A percentile compares a stretch with the other conserved stretches of the same genome.
Evolutionary conservation across 1,140 invertebrate species (phyloP).

Genomic region (Drosophila sulfurigaster): DNA sequence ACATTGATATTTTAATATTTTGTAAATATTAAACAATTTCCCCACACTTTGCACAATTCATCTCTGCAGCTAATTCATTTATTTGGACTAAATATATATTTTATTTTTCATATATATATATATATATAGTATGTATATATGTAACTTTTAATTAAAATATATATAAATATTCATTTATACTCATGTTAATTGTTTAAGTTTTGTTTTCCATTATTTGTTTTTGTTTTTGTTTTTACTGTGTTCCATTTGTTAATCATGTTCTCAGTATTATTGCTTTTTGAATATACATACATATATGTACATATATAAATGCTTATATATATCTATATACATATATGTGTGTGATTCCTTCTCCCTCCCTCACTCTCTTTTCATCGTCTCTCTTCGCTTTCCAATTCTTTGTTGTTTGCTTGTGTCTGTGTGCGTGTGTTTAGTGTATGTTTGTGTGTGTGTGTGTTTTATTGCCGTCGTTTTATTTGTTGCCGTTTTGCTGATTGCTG

Average conservation of each 20-base stretch:
- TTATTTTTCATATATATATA: conserved; percentile 70
- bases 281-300: conserved; percentile 38
- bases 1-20: conserved; percentile 82
- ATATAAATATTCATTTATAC: conserved; percentile 16
- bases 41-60: conserved; percentile 32
- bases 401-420: conserved; percentile 24
- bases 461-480: conserved; percentile 54
- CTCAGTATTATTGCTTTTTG: conserved; percentile 77
- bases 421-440: conserved; percentile 18
- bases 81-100: conserved; percentile 65
- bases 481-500: conserved; percentile 39
- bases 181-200: conserved; percentile 31
- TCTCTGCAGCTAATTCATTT: conserved; percentile 53
- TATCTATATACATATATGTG: conserved; percentile 64
- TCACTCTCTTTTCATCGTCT: conserved; percentile 38
- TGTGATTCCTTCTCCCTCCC: conserved; percentile 4
- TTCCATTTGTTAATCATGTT: conserved; percentile 66
- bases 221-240: conserved; percentile 46
- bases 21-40: conserved; percentile 77
- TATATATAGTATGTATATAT: conserved; percentile 67
- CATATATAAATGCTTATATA: background rate
- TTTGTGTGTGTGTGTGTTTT: conserved; percentile 37
- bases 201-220: conserved; percentile 14
- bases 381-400: conserved; percentile 36
- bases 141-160: conserved; percentile 69